These are phyloP conservation scores for Formicarius rufipectus DNA, from an alignment of 2,113 vertebrate species.

Conservation along the genomic window DNA sequence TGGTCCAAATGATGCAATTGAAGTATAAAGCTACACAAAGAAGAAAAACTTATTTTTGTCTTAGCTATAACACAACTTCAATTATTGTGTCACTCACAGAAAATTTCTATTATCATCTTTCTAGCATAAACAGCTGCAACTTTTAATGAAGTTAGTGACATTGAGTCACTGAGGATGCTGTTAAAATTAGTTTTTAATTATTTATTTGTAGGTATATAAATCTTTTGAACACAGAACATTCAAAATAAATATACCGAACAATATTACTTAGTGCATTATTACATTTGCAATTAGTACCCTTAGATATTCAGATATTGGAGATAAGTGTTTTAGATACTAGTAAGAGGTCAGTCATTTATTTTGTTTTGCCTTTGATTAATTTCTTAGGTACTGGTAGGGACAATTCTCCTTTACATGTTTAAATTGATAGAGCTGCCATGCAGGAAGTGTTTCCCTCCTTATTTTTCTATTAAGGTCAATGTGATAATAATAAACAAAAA, in stretches of 20 bases:
- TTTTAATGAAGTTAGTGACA: not conserved
- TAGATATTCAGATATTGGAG: not conserved
- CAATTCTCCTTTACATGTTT: not conserved
- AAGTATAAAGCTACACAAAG: not conserved
- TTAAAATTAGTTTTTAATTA: not conserved
- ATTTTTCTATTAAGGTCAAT: not conserved
- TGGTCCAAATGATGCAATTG: not conserved
- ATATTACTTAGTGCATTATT: not conserved
- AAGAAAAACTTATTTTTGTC: not conserved
- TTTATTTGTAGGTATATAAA: not conserved
- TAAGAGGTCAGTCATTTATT: not conserved
- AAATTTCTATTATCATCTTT: not conserved
- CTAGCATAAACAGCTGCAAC: not conserved
- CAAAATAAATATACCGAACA: not conserved
- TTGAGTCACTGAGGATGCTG: not conserved
- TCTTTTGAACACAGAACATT: not conserved
- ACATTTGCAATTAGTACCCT: not conserved
- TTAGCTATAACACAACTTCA: not conserved
- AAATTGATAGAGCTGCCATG: not conserved
- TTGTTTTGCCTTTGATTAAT: not conserved
- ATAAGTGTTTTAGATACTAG: not conserved
- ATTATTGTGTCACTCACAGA: not conserved
- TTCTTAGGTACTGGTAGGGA: not conserved
- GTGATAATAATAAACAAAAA: not conserved
- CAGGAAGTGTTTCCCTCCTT: not conserved